phyloP scores from a whole-genome alignment of 2,113 vertebrate species.

The Leucosticte australis region DNA sequence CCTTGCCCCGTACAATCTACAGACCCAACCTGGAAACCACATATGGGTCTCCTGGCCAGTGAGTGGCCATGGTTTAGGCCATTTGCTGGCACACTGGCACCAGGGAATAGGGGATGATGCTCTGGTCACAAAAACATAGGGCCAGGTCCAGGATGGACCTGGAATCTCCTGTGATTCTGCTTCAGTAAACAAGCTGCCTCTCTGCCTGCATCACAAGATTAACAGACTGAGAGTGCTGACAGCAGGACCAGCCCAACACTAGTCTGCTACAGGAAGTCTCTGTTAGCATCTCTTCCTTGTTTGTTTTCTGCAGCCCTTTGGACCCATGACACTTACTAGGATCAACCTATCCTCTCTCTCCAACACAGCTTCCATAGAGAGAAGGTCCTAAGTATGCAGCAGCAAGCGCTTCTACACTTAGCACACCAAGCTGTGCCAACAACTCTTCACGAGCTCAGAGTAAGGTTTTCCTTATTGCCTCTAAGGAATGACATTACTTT shows the following conservation, averaged over 20 bases:
- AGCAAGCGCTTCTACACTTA: rapidly evolving
- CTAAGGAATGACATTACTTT: background rate
- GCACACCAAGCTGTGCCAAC: background rate
- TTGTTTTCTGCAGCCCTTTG: background rate
- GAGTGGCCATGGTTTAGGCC: rapidly evolving
- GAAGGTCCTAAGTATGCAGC: background rate
- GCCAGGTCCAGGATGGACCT: background rate
- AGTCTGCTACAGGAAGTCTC: background rate
- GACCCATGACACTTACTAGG: background rate
- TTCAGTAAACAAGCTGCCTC: background rate
- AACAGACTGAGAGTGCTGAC: background rate
- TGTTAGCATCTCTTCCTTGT: background rate
- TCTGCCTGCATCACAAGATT: background rate
- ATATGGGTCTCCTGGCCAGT: rapidly evolving
- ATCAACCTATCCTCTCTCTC: background rate
- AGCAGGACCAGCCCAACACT: background rate
- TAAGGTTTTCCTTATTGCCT: background rate
- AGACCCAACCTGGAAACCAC: background rate
- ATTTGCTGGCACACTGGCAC: background rate
- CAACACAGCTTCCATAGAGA: rapidly evolving
- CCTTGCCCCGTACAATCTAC: rapidly evolving
- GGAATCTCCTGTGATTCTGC: background rate
- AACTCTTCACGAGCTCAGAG: background rate
- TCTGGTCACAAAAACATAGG: background rate
- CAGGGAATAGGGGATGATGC: background rate